These are phyloP conservation scores for Melanotaenia pygmaea DNA, from an alignment of 2,797 vertebrate species.

Conservation along the genomic window DNA sequence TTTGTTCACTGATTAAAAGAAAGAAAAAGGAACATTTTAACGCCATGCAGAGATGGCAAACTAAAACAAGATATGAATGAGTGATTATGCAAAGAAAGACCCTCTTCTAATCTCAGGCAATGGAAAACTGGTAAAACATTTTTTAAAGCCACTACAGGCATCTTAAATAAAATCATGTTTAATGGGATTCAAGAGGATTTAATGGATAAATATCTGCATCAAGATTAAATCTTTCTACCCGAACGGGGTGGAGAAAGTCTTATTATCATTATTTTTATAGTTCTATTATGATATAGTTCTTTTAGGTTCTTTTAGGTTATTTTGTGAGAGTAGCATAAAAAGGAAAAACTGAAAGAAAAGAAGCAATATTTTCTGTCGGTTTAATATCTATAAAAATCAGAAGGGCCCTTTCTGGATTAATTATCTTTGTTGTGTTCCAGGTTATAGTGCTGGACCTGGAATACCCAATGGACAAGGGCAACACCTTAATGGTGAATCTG, in stretches of 20 bases:
- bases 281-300: not conserved
- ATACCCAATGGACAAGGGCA: slow-evolving; percentile 52
- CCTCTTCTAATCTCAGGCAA: not conserved
- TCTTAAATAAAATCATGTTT: too few relatives aligned
- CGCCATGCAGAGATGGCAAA: not conserved
- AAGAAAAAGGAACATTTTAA: not conserved
- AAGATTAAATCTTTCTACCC: too few relatives aligned
- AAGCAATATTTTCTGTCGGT: not conserved
- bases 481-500: slow-evolving; percentile 49
- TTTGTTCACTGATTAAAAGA: not conserved
- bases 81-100: not conserved
- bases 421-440: slow-evolving; percentile 39
- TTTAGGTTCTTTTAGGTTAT: not conserved
- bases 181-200: too few relatives aligned
- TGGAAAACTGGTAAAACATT: not conserved
- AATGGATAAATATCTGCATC: too few relatives aligned
- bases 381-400: not conserved
- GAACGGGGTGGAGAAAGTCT: too few relatives aligned
- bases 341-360: too few relatives aligned
- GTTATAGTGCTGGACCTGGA: slow-evolving; percentile 53
- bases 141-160: not conserved
- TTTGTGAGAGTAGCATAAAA: not conserved
- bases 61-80: not conserved
- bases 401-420: too few relatives aligned
- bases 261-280: too few relatives aligned